Evolutionary conservation across 2,797 vertebrate species (phyloP), one percentile per base, ranked within the genome.

Genomic region (Manis pentadactyla): DNA sequence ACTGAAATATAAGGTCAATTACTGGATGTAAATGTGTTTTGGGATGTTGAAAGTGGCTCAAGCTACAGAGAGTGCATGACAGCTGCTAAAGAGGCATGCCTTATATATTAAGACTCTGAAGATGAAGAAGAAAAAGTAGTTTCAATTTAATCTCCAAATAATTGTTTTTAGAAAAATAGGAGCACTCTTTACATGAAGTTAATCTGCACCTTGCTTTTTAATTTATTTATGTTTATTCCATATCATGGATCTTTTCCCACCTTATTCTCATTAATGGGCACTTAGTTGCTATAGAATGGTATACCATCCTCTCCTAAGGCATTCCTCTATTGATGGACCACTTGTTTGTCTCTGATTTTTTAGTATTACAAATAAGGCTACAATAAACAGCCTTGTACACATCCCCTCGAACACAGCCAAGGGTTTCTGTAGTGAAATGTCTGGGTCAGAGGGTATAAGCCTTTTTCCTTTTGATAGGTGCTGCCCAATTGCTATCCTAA

Each of bases 381-480:
- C 55, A 42, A 1, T 3, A 3, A 75, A 68, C 17, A 57, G 21
- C 27, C 42, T 14, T 46, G 46, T 46, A 77, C 71, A 84, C 8
- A 8, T 39, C 2, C 37, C 69, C 37, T 94, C 88, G 53, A 85
- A 87, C 14, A 23, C 0, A 1, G 27, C 64, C 17, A 87, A 84
- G 57, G 73, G n/a, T 86, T 95, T 97, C 63, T 96, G n/a, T 77
- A 75, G 74, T 83, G 49, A 90, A 90, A 34, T 83, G 42, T 94
- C 69, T 87, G 74, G 37, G 71, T 94, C 42, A 73, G 87, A 94
- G 64, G 78, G 53, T 59, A 11, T 14, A 15, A 64, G 23, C 7
- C 37, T 49, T 85, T 92, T 87, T 90, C 13, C 53, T 88, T 93
- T 96, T 74, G 42, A 74, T 55, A 68, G 42, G 49, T 82, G 19